Percentiles rank a stretch among this genome's conserved stretches.
These are phyloP conservation scores for Homalodisca vitripennis DNA, from an alignment of 1,140 invertebrate species.

Conservation along the genomic window DNA sequence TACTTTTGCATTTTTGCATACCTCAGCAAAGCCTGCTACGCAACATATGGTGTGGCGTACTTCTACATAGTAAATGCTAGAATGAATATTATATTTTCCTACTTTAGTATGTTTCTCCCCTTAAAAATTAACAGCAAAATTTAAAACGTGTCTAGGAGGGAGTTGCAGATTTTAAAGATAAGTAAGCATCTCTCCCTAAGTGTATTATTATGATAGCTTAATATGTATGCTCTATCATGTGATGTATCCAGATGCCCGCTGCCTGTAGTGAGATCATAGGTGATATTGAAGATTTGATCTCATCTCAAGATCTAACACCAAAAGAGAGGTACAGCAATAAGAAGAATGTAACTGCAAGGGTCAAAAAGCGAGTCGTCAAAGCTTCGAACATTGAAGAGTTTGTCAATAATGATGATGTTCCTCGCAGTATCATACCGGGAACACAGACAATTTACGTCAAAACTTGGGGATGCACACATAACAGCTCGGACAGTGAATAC, in stretches of 20 bases:
- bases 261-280: slow-evolving; percentile 64
- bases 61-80: too few species aligned
- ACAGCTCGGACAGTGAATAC: slow-evolving; percentile 94
- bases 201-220: too few species aligned
- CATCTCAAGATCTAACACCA: slow-evolving; percentile 71
- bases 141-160: too few species aligned
- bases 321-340: slow-evolving; percentile 68
- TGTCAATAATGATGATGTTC: slow-evolving; percentile 42
- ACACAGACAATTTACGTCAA: slow-evolving; percentile 90
- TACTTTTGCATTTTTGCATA: too few species aligned
- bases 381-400: slow-evolving; percentile 12
- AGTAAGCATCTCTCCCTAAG: too few species aligned
- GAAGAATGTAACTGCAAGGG: slow-evolving; percentile 63
- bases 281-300: slow-evolving; percentile 81
- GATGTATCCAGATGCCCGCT: slow-evolving; percentile 50
- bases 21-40: too few species aligned
- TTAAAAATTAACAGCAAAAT: too few species aligned
- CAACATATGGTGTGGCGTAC: too few species aligned
- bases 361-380: slow-evolving; percentile 52
- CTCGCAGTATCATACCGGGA: slow-evolving; percentile 74
- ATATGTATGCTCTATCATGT: too few species aligned
- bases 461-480: slow-evolving; percentile 98
- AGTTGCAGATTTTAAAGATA: too few species aligned
- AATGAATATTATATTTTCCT: too few species aligned
- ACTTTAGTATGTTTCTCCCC: too few species aligned